Evolutionary conservation across 2,113 vertebrate genomes (phyloP).

Genomic region (Psettodes erumei): DNA sequence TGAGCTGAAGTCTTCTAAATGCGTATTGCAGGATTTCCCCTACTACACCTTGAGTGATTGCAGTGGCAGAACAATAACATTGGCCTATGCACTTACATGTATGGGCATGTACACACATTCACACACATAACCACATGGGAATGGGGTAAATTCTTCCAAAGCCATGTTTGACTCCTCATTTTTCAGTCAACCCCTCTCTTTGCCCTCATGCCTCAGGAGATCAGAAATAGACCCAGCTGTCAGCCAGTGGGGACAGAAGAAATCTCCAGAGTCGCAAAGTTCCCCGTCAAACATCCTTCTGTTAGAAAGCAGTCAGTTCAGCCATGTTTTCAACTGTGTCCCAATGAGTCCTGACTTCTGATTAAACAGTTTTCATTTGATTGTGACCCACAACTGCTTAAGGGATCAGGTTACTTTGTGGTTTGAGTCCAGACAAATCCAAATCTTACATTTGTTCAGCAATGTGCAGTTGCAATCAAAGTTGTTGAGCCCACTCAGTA

Average conservation of each 20-base stretch:
- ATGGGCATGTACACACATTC: conserved; percentile 35
- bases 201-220: conserved; percentile 29
- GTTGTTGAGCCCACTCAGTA: conserved; percentile 15
- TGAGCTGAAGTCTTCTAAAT: conserved; percentile 39
- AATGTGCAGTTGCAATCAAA: conserved; percentile 35
- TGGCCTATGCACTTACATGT: conserved; percentile 21
- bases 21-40: conserved; percentile 40
- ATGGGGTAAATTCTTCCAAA: conserved; percentile 46
- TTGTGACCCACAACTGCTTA: not conserved
- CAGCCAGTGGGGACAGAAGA: conserved; percentile 31
- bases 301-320: conserved; percentile 15
- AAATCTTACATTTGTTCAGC: conserved; percentile 15
- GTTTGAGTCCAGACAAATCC: conserved; percentile 30
- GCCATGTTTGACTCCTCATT: conserved; percentile 47
- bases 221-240: conserved; percentile 54
- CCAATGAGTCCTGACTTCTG: conserved; percentile 2
- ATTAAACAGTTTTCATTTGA: conserved; percentile 39
- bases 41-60: conserved; percentile 29
- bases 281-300: conserved; percentile 28
- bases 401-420: conserved; percentile 23
- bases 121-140: conserved; percentile 24
- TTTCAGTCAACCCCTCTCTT: conserved; percentile 28
- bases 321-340: conserved; percentile 13
- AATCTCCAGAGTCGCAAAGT: conserved; percentile 41
- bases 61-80: conserved; percentile 35